phyloP scores from a whole-genome alignment of 2,797 vertebrate species.

The Protosalanx chinensis region DNA sequence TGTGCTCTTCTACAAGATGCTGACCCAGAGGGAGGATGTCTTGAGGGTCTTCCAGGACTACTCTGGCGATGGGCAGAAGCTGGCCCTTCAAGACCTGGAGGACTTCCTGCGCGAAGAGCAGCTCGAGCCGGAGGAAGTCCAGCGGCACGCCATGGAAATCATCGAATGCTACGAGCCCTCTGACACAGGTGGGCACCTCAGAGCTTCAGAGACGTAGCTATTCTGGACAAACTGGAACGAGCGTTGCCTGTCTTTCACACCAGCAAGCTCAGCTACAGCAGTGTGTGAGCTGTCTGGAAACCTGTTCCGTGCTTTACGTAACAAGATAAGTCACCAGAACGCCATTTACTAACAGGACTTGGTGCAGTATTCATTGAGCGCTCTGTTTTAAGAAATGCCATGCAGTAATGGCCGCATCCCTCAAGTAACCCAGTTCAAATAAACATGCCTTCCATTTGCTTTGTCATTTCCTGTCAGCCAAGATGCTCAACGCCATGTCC shows the following conservation, averaged over 20 bases:
- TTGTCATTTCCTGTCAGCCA: slow-evolving; percentile 67
- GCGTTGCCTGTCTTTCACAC: background rate
- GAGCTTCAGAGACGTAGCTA: background rate
- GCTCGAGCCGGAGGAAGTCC: slow-evolving; percentile 67
- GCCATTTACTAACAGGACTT: no score
- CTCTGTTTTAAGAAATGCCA: no score
- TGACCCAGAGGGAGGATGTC: slow-evolving; percentile 86
- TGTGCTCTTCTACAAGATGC: slow-evolving; percentile 90
- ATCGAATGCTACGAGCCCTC: slow-evolving; percentile 87
- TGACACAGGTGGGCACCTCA: slow-evolving; percentile 54
- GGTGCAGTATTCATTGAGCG: no score
- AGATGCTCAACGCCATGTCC: slow-evolving; percentile 79
- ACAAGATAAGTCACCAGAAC: no score
- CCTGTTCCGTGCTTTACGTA: no score
- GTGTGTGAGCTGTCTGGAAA: no score
- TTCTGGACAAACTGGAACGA: background rate
- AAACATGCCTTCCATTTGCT: background rate
- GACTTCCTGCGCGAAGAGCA: slow-evolving; percentile 86
- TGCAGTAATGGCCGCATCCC: no score
- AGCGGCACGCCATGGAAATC: slow-evolving; percentile 77
- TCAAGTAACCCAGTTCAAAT: no score
- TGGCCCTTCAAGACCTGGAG: slow-evolving; percentile 80
- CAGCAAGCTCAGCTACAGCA: no score
- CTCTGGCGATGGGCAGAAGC: slow-evolving; percentile 84
- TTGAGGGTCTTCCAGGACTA: slow-evolving; percentile 83